Conservation (phyloP, 1,140 invertebrate genomes). For the silkworm (Bombyx mori) region DNA sequence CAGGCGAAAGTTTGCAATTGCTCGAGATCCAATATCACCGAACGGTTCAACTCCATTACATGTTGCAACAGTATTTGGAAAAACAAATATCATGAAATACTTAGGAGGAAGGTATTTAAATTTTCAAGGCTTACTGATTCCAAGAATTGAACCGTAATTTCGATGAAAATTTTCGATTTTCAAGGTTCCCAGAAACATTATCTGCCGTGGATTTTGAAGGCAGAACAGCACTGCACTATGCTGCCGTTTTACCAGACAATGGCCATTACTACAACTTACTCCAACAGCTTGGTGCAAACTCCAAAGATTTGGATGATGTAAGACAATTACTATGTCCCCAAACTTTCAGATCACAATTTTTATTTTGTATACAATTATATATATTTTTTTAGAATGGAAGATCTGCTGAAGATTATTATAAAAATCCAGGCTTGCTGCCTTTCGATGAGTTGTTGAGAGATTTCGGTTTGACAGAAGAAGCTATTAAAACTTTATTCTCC, state of each 20-base stretch:
- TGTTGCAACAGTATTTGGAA: slow-evolving; percentile 88
- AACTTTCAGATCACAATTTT: background rate
- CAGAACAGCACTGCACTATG: slow-evolving; percentile 92
- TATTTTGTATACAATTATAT: slow-evolving; percentile 6
- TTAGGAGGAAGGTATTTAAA: slow-evolving; percentile 71
- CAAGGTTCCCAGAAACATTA: slow-evolving; percentile 87
- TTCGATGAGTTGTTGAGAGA: slow-evolving; percentile 78
- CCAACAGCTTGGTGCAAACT: slow-evolving; percentile 87
- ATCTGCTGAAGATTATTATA: slow-evolving; percentile 82
- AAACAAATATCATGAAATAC: slow-evolving; percentile 78
- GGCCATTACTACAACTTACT: slow-evolving; percentile 91
- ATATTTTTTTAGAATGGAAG: slow-evolving; percentile 75
- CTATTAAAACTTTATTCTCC: slow-evolving; percentile 77
- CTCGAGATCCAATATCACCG: slow-evolving; percentile 83
- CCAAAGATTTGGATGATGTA: slow-evolving; percentile 86
- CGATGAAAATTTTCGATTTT: slow-evolving; percentile 11
- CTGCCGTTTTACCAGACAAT: slow-evolving; percentile 87
- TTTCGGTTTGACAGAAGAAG: slow-evolving; percentile 78
- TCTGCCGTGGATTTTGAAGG: slow-evolving; percentile 83
- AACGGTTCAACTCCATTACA: slow-evolving; percentile 94
- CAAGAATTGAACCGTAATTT: background rate
- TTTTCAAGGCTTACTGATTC: background rate
- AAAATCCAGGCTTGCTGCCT: slow-evolving; percentile 77
- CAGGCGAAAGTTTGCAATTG: slow-evolving; percentile 91
- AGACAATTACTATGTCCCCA: slow-evolving; percentile 37